phyloP scores from a whole-genome alignment of 2,113 vertebrate species.

The Setophaga petechia region DNA sequence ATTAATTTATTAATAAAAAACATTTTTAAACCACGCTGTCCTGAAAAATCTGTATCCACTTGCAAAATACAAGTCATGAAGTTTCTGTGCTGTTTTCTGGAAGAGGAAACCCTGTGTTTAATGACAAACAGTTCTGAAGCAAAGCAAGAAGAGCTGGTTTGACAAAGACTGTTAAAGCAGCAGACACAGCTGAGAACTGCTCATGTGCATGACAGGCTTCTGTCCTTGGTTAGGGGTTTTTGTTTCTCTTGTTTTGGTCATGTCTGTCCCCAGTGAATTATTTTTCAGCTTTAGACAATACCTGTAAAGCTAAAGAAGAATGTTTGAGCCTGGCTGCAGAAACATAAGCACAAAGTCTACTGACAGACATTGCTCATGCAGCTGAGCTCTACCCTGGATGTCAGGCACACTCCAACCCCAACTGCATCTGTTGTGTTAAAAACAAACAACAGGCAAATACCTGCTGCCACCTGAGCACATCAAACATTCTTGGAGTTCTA shows the following conservation, averaged over 20 bases:
- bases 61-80: neutral
- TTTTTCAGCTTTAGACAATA: neutral
- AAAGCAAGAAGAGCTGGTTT: neutral
- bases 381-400: neutral
- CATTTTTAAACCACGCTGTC: neutral
- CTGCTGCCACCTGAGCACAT: neutral
- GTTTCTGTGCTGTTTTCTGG: neutral
- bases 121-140: neutral
- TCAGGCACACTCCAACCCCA: neutral
- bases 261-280: neutral
- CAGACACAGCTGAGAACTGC: neutral
- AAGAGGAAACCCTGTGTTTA: neutral
- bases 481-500: neutral
- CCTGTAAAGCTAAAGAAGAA: neutral
- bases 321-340: neutral
- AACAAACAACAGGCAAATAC: neutral
- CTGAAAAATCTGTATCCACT: neutral
- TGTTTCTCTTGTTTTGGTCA: neutral
- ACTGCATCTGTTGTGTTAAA: neutral
- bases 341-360: neutral
- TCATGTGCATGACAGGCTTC: neutral
- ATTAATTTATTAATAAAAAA: neutral
- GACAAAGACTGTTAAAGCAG: constrained; percentile 7
- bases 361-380: neutral
- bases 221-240: neutral